Evolutionary conservation across 2,888 invertebrate species (phyloP).

Genomic region (Drosophila atroscutellata): DNA sequence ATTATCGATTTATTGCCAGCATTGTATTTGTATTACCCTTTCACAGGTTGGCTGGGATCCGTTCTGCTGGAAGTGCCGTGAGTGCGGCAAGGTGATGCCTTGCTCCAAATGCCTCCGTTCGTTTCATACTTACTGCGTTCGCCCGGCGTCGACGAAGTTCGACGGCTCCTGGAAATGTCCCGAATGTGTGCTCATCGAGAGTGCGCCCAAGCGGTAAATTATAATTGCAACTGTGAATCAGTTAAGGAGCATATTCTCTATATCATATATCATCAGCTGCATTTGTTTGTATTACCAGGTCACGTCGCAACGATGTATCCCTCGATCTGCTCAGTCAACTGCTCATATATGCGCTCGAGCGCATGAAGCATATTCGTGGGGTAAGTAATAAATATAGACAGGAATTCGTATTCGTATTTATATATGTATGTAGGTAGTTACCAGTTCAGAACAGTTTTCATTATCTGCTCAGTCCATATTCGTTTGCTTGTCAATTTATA

Average conservation of each 20-base stretch:
- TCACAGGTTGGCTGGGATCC: conserved; percentile 87
- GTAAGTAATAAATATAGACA: conserved; percentile 86
- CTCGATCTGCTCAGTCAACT: conserved; percentile 90
- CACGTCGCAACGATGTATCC: conserved; percentile 78
- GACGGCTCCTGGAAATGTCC: conserved; percentile 92
- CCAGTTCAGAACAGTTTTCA: conserved; percentile 46
- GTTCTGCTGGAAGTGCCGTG: conserved; percentile 97
- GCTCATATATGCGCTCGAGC: conserved; percentile 91
- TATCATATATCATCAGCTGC: neutral
- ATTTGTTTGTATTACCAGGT: conserved; percentile 49
- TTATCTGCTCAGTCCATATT: conserved; percentile 51
- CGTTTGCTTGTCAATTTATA: conserved; percentile 28
- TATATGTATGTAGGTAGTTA: conserved; percentile 21
- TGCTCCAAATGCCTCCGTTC: conserved; percentile 94
- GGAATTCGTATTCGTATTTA: conserved; percentile 1
- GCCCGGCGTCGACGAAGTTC: conserved; percentile 85
- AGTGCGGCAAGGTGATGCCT: conserved; percentile 87
- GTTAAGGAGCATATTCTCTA: neutral
- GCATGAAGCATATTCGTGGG: conserved; percentile 93
- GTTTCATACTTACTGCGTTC: conserved; percentile 93
- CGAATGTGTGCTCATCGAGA: conserved; percentile 91
- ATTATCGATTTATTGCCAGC: neutral
- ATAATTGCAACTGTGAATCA: neutral
- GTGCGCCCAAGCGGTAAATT: conserved; percentile 78
- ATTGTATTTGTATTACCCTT: conserved; percentile 11